These are phyloP conservation scores for Labeo catla DNA, from an alignment of 2,113 vertebrate genomes.

Conservation along the genomic window DNA sequence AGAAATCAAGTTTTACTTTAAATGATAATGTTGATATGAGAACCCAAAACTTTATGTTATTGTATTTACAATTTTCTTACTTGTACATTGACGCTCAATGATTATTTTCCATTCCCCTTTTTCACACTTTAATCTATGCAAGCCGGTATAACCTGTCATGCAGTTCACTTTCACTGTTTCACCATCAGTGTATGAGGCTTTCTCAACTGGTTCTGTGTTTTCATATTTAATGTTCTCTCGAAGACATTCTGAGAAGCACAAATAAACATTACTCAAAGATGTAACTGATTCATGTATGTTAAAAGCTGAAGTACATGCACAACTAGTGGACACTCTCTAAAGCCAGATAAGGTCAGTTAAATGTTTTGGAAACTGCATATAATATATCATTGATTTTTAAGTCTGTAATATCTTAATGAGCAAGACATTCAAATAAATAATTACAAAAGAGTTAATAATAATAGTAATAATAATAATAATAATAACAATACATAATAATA, in stretches of 20 bases:
- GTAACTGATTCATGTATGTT: not conserved
- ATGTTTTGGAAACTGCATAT: not conserved
- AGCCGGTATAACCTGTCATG: slow-evolving; percentile 62
- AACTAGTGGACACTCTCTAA: not conserved
- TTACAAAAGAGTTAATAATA: not conserved
- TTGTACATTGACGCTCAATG: slow-evolving; percentile 47
- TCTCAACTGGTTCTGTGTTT: slow-evolving; percentile 48
- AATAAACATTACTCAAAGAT: too few relatives aligned
- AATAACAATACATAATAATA: too few relatives aligned
- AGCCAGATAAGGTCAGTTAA: slow-evolving; percentile 49
- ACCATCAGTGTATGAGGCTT: not conserved
- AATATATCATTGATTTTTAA: too few relatives aligned
- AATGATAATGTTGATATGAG: not conserved
- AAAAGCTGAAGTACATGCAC: too few relatives aligned
- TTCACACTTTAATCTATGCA: slow-evolving; percentile 61
- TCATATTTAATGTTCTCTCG: not conserved
- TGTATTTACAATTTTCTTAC: slow-evolving; percentile 59
- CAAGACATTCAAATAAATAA: not conserved
- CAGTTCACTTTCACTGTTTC: slow-evolving; percentile 64
- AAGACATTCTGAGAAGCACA: slow-evolving; percentile 61
- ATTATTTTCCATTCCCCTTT: slow-evolving; percentile 32
- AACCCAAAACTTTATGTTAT: not conserved
- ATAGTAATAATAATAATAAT: too few relatives aligned
- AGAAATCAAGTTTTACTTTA: slow-evolving; percentile 31
- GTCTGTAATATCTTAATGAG: not conserved